A percentile compares a stretch with the other conserved stretches of the same genome.
Conservation (phyloP, 2,113 vertebrate species). For the Labrus mixtus region DNA sequence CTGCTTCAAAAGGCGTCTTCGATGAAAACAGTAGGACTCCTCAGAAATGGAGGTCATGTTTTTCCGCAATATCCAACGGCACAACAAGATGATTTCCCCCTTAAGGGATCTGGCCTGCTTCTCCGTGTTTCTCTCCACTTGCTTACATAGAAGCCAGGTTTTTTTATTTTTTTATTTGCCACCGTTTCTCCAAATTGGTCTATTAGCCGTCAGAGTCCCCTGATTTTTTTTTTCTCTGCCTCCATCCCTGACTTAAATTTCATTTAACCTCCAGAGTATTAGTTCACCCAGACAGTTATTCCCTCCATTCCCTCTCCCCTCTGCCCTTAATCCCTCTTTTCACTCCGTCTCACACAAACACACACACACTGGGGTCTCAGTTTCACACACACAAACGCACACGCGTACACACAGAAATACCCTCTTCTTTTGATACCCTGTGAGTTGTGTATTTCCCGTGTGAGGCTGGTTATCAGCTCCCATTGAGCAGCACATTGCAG, state of each 20-base stretch:
- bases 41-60: no score
- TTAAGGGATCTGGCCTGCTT: no score
- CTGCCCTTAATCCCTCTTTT: constrained; percentile 36
- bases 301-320: constrained; percentile 22
- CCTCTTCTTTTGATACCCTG: not conserved
- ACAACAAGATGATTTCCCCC: no score
- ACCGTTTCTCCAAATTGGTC: no score
- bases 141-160: no score
- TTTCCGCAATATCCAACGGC: no score
- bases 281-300: constrained; percentile 30
- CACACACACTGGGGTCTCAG: not conserved
- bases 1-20: no score
- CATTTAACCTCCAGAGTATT: constrained; percentile 15
- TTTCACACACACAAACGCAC: not conserved
- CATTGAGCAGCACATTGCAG: constrained; percentile 42
- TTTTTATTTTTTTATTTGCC: no score
- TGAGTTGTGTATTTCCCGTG: not conserved
- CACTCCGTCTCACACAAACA: not conserved
- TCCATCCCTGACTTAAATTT: constrained; percentile 19
- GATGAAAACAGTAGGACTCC: no score
- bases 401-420: no score
- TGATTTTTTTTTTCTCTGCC: not conserved
- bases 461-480: constrained; percentile 36
- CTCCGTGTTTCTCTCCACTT: no score
- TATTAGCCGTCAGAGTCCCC: no score